A percentile compares a stretch with the other conserved stretches of the same genome.
Evolutionary conservation across 2,113 vertebrate species (phyloP).

Genomic region (Ptyas mucosa): DNA sequence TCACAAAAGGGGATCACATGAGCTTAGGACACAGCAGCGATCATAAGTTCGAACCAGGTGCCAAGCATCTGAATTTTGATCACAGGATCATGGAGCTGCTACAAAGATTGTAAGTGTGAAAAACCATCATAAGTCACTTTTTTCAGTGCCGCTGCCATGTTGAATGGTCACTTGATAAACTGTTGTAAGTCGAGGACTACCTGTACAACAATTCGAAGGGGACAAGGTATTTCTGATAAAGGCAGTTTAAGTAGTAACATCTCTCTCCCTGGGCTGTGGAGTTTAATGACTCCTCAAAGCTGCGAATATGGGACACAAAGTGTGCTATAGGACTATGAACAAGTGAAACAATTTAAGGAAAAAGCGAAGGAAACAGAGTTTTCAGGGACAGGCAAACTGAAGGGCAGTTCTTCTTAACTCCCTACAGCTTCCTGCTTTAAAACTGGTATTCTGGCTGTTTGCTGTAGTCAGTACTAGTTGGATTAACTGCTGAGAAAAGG

Average conservation of each 20-base stretch:
- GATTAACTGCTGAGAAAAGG: neutral
- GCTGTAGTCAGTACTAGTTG: neutral
- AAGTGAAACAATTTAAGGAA: slow-evolving; percentile 45
- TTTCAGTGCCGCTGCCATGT: too few species aligned
- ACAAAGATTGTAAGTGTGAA: too few species aligned
- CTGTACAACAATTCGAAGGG: slow-evolving; percentile 33
- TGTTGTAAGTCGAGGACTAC: too few species aligned
- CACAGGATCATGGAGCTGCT: too few species aligned
- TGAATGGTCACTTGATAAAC: too few species aligned
- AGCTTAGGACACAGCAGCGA: too few species aligned
- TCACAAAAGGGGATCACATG: too few species aligned
- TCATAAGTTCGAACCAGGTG: too few species aligned
- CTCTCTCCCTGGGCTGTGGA: slow-evolving; percentile 9
- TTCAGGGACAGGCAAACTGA: slow-evolving; percentile 6
- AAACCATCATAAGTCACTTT: too few species aligned
- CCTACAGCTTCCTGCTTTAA: slow-evolving; percentile 13
- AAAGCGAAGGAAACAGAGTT: slow-evolving; percentile 26
- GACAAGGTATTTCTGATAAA: slow-evolving; percentile 45
- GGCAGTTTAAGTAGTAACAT: slow-evolving; percentile 53
- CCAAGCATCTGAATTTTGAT: too few species aligned
- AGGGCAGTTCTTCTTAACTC: slow-evolving; percentile 34
- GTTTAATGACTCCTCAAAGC: slow-evolving; percentile 50
- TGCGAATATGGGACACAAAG: slow-evolving; percentile 49
- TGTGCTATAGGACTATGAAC: slow-evolving; percentile 41
- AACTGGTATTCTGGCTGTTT: slow-evolving; percentile 2